phyloP scores from a whole-genome alignment of 2,888 invertebrate genomes.

The Drosophila quinaria region DNA sequence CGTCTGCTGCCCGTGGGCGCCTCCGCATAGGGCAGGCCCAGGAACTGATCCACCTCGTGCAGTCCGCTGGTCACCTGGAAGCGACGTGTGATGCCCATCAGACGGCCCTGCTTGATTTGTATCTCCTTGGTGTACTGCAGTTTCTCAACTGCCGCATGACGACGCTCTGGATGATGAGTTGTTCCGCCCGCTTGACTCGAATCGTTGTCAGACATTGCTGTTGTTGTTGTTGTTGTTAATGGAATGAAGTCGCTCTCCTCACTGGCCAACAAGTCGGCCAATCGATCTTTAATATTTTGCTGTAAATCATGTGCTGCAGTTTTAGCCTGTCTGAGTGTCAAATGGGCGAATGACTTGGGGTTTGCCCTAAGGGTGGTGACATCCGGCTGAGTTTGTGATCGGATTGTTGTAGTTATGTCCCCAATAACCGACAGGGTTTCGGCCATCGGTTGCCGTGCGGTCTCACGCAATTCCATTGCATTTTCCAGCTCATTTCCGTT shows the following conservation, averaged over 20 bases:
- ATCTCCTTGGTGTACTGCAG: conserved; percentile 88
- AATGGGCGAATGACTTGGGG: conserved; percentile 50
- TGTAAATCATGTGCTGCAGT: conserved; percentile 53
- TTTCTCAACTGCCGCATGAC: conserved; percentile 83
- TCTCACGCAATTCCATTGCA: conserved; percentile 59
- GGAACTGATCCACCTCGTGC: conserved; percentile 90
- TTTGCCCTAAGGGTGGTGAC: conserved; percentile 16
- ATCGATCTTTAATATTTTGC: conserved; percentile 65
- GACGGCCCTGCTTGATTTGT: conserved; percentile 89
- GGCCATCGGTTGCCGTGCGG: conserved; percentile 49
- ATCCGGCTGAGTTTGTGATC: conserved; percentile 35
- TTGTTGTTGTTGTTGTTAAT: conserved; percentile 14
- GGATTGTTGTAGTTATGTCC: conserved; percentile 60
- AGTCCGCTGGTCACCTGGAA: conserved; percentile 88
- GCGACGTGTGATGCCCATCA: conserved; percentile 90
- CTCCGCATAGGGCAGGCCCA: conserved; percentile 93
- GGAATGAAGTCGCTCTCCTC: conserved; percentile 32
- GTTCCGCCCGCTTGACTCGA: conserved; percentile 8
- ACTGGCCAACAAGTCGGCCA: conserved; percentile 64
- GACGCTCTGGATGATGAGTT: conserved; percentile 74
- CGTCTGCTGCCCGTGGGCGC: conserved; percentile 91
- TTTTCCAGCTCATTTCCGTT: conserved; percentile 76
- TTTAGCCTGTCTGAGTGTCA: conserved; percentile 48
- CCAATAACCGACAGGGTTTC: conserved; percentile 56
- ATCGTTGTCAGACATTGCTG: conserved; percentile 19